These are phyloP conservation scores for Eueides isabella DNA, from an alignment of 1,140 invertebrate species.

Conservation along the genomic window DNA sequence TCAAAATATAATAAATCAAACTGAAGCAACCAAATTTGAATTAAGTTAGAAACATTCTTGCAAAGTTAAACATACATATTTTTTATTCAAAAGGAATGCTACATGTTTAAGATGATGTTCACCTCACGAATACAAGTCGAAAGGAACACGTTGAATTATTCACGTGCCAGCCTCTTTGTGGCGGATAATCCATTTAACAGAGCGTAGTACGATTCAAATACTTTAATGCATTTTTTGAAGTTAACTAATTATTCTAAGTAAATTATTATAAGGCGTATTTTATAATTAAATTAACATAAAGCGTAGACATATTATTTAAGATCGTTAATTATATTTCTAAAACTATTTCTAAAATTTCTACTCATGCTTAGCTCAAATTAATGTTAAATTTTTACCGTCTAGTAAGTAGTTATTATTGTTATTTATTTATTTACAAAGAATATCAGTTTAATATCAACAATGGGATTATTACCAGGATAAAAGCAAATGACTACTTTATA, in stretches of 20 bases:
- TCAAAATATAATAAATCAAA: not conserved
- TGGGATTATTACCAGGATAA: too few relatives aligned
- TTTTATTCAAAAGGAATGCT: conserved; percentile 12
- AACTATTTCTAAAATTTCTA: too few relatives aligned
- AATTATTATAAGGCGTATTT: not conserved
- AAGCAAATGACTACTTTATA: too few relatives aligned
- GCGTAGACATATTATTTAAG: too few relatives aligned
- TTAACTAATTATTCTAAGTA: not conserved
- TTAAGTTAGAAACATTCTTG: not conserved
- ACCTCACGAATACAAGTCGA: conserved; percentile 23
- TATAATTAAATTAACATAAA: too few relatives aligned
- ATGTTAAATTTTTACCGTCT: too few relatives aligned
- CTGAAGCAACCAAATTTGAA: not conserved
- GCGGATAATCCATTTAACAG: conserved; percentile 28
- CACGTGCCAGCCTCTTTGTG: conserved; percentile 25
- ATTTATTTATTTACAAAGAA: too few relatives aligned
- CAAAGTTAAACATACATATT: conserved; percentile 1
- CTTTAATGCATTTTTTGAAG: not conserved
- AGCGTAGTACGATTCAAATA: not conserved
- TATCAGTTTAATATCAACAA: too few relatives aligned
- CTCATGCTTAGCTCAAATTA: too few relatives aligned
- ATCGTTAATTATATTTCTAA: too few relatives aligned
- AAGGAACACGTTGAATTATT: conserved; percentile 31
- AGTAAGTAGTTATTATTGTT: too few relatives aligned
- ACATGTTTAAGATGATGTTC: conserved; percentile 25